Evolutionary conservation across 2,797 vertebrate species (phyloP).

Genomic region (Propithecus perrieri): DNA sequence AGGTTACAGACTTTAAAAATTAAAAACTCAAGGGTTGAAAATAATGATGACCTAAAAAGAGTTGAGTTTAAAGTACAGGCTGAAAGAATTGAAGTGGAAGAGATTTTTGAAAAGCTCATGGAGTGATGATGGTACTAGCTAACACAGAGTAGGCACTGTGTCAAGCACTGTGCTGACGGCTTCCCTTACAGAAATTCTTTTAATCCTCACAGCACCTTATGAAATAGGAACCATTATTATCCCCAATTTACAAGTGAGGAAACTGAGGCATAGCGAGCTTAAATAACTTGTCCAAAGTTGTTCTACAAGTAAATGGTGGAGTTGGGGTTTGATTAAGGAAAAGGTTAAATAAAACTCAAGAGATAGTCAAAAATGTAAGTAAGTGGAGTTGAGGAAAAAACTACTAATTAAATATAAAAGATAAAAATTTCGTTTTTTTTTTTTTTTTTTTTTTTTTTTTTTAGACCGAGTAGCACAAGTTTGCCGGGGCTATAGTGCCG

Average conservation of each 20-base stretch:
- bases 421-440: neutral
- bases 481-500: too few relatives aligned
- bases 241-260: neutral
- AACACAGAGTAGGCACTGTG: accelerated
- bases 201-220: neutral
- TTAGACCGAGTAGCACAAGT: too few relatives aligned
- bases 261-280: neutral
- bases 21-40: neutral
- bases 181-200: neutral
- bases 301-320: neutral
- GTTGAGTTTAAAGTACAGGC: neutral
- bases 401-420: conserved; percentile 13
- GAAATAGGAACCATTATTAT: neutral
- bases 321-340: neutral
- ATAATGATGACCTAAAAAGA: neutral
- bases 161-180: neutral
- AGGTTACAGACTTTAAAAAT: neutral
- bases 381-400: neutral
- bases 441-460: too few relatives aligned
- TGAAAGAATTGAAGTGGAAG: neutral
- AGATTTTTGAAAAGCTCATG: neutral
- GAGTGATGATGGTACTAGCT: neutral
- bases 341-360: neutral
- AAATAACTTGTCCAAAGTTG: neutral
- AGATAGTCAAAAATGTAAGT: neutral